Percentiles rank a stretch among this genome's conserved stretches.
Evolutionary conservation across 2,113 vertebrate species (phyloP).

Genomic region (Agapornis roseicollis): DNA sequence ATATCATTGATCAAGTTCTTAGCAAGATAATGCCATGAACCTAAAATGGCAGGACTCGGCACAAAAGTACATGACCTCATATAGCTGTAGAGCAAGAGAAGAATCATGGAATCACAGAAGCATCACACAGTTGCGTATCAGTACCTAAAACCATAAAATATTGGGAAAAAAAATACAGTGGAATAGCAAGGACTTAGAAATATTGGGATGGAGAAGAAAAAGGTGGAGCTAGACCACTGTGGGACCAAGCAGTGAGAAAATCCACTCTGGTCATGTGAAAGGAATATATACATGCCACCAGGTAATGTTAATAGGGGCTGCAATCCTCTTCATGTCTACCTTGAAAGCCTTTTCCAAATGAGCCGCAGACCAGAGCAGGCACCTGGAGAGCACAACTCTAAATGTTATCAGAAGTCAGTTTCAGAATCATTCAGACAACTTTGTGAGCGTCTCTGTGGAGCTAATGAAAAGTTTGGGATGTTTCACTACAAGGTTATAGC

Average conservation of each 20-base stretch:
- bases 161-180: not conserved
- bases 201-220: not conserved
- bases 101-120: too few relatives aligned
- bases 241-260: not conserved
- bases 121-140: too few relatives aligned
- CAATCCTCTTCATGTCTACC: not conserved
- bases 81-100: not conserved
- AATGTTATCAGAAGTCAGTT: not conserved
- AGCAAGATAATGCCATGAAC: not conserved
- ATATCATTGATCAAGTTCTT: not conserved
- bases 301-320: not conserved
- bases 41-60: not conserved
- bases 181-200: not conserved
- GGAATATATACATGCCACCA: not conserved
- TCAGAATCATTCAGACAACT: not conserved
- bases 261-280: not conserved
- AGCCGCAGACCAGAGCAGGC: not conserved
- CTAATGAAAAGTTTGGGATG: conserved; percentile 9
- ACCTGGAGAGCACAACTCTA: not conserved
- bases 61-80: not conserved
- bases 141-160: not conserved
- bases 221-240: not conserved
- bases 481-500: not conserved
- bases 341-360: not conserved
- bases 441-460: conserved; percentile 2